A percentile compares a stretch with the other conserved stretches of the same genome.
Conservation (phyloP, 2,888 invertebrate genomes). For the Tipula confusa region DNA sequence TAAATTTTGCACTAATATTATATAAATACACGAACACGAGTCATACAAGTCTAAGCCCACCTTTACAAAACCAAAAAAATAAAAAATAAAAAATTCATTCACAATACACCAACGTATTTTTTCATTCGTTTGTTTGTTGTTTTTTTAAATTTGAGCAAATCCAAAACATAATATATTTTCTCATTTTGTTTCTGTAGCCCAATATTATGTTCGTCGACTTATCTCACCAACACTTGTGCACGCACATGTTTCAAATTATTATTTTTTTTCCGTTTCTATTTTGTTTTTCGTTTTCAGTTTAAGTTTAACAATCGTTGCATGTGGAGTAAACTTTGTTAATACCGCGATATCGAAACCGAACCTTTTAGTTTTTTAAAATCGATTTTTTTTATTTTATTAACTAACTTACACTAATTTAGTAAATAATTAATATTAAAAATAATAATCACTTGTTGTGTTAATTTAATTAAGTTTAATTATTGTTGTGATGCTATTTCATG, state of each 20-base stretch:
- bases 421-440: no score
- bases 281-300: background rate
- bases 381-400: background rate
- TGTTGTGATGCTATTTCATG: background rate
- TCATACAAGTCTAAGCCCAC: background rate
- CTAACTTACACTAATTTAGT: background rate
- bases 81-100: background rate
- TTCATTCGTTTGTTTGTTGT: no score
- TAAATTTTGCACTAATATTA: background rate
- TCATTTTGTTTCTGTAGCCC: background rate
- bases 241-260: background rate
- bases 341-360: conserved; percentile 5
- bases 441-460: background rate
- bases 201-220: background rate
- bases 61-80: no score
- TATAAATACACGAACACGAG: background rate
- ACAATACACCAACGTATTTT: background rate
- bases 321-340: conserved; percentile 12
- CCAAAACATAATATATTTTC: background rate
- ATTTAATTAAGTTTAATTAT: conserved; percentile 9
- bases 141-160: background rate
- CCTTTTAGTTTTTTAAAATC: background rate
- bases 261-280: background rate
- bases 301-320: conserved; percentile 25
- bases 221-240: background rate